Base-by-base conservation (phyloP, 2,797 vertebrate species). In the Danio kyathit region DNA sequence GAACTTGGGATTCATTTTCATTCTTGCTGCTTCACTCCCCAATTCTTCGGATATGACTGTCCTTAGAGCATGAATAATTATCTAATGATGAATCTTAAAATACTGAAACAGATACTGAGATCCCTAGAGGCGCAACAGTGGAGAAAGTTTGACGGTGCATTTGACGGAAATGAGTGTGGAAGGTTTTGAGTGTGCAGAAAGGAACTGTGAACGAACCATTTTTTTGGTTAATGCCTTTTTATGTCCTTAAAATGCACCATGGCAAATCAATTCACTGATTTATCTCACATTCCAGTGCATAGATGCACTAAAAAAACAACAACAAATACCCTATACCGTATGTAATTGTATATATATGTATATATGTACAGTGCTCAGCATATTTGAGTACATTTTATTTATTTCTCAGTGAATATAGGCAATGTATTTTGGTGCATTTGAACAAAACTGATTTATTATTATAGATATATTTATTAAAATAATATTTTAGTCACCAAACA, bases 61-160 rank as follows among this genome's bases (percentile, higher is more conserved):
- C 56, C 48, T 61, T 51, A 70, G 57, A 79, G 66, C 76, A 79
- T 60, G 57, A 79, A 79, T 71, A 61, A 70, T 70, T 79, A 51
- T 65, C 38, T 56, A 41, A 76, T 76, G 49, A 78, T 78, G 54
- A 77, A 59, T 78, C 52, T 38, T 69, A 59, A 69, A 77, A 61
- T 51, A 48, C 44, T 61, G 29, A 70, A 70, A 13, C 44, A 51
- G 44, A 41, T 61, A 51, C 54, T 59, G 11, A 43, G 7, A 48
- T 70, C 21, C 29, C 61, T 56, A 7, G 7, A 49, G 74, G n/a
- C 9, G 13, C 40, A 38, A 51, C 66, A 71, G 21, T 61, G 16
- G 65, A 70, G 56, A 70, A 60, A 21, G 21, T 61, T 17, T 71
- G 29, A 59, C 1, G 17, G 38, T 49, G 9, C 16, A 0, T 67